Percentiles rank a stretch among this genome's conserved stretches.
These are phyloP conservation scores for Calyptomena viridis DNA, from an alignment of 2,113 vertebrate genomes.

Conservation along the genomic window DNA sequence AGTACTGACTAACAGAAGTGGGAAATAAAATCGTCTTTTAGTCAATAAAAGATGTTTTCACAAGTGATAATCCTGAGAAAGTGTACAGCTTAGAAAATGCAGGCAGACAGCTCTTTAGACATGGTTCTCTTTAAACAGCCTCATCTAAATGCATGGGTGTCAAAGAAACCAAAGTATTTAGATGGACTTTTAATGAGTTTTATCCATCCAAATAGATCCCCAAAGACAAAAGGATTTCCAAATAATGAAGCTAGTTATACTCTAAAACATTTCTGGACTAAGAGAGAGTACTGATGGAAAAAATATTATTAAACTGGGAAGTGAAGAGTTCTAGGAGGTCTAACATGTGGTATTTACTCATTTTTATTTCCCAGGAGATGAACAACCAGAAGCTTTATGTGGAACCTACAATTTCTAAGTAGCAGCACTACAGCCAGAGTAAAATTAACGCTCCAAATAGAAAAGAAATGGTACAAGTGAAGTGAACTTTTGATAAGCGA, in stretches of 20 bases:
- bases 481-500: neutral
- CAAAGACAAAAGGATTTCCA: neutral
- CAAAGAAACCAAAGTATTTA: neutral
- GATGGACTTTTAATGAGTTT: neutral
- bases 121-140: neutral
- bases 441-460: neutral
- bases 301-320: neutral
- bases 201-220: neutral
- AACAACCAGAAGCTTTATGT: neutral
- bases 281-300: neutral
- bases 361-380: neutral
- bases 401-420: neutral
- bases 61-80: neutral
- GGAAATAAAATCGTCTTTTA: neutral
- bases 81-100: neutral
- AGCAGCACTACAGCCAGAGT: neutral
- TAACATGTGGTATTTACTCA: neutral
- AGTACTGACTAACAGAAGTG: neutral
- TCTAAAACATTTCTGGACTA: neutral
- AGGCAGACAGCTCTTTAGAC: neutral
- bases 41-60: neutral
- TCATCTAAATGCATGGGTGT: neutral
- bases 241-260: neutral
- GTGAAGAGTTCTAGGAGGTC: neutral
- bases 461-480: neutral